Percentiles rank a stretch among this genome's conserved stretches.
These are phyloP conservation scores for Apeira syringaria DNA, from an alignment of 2,888 invertebrate genomes.

Conservation along the genomic window DNA sequence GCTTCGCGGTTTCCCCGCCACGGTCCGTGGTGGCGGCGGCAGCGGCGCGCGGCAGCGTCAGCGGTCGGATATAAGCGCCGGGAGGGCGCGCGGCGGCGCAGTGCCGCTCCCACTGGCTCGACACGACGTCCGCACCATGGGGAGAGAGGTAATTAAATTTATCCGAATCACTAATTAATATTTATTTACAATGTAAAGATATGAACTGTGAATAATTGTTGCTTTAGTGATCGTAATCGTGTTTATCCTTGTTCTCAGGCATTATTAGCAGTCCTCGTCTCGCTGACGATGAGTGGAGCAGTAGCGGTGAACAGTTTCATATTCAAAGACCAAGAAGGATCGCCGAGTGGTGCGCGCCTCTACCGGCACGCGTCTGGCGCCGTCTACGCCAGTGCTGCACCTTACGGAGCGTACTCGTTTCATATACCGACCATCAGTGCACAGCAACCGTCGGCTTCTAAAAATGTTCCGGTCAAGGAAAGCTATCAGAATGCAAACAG, in stretches of 20 bases:
- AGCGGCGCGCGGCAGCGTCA: not conserved
- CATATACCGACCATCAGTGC: conserved; percentile 53
- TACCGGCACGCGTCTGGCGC: conserved; percentile 59
- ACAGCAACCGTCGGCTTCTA: conserved; percentile 49
- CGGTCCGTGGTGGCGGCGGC: conserved; percentile 7
- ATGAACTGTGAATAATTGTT: not conserved
- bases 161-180: not conserved
- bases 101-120: conserved; percentile 62
- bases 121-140: conserved; percentile 61
- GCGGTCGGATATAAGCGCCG: conserved; percentile 56
- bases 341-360: conserved; percentile 58
- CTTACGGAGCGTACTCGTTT: conserved; percentile 65
- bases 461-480: conserved; percentile 55
- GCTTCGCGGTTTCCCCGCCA: conserved; percentile 39
- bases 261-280: conserved; percentile 55
- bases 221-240: conserved; percentile 19
- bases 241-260: conserved; percentile 53
- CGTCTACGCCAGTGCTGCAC: conserved; percentile 66
- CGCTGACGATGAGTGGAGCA: conserved; percentile 48
- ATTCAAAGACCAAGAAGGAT: conserved; percentile 55
- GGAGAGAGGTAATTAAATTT: conserved; percentile 63
- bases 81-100: conserved; percentile 59
- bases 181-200: not conserved
- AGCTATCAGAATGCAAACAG: conserved; percentile 55
- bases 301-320: conserved; percentile 42